Percentiles rank a stretch among this genome's conserved stretches.
Evolutionary conservation across 2,888 invertebrate genomes (phyloP).

Genomic region (Drosophila mulleri): DNA sequence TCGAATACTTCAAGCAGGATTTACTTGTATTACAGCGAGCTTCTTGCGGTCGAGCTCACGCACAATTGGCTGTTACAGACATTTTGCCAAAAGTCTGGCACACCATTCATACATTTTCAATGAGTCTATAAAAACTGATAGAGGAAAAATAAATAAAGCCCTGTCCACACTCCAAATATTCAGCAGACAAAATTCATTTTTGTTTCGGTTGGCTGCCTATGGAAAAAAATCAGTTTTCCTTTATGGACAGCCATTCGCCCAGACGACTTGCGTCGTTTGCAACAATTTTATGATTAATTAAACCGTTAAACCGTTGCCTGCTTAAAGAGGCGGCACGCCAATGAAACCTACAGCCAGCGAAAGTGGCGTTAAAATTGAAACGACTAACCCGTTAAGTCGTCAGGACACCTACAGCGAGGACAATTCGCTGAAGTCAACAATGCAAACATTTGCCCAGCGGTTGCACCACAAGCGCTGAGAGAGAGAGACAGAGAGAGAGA

Average conservation of each 20-base stretch:
- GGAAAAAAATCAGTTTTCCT: slow-evolving; percentile 9
- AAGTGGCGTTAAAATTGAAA: slow-evolving; percentile 28
- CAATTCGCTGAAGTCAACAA: slow-evolving; percentile 43
- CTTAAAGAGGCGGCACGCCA: slow-evolving; percentile 35
- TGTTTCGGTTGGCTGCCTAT: slow-evolving; percentile 11
- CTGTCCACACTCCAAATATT: slow-evolving; percentile 43
- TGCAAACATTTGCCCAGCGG: slow-evolving; percentile 56
- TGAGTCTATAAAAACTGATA: background rate
- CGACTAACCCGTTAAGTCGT: slow-evolving; percentile 10
- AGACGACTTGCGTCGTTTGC: slow-evolving; percentile 59
- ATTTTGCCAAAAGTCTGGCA: background rate
- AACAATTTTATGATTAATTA: slow-evolving; percentile 75
- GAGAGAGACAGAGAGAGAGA: background rate
- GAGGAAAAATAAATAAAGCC: slow-evolving; percentile 9
- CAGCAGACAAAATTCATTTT: slow-evolving; percentile 16
- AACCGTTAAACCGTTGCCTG: slow-evolving; percentile 48
- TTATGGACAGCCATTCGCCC: slow-evolving; percentile 20
- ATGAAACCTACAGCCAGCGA: slow-evolving; percentile 40
- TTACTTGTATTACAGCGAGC: no score
- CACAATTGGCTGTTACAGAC: background rate
- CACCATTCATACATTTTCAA: background rate
- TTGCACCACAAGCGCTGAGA: background rate
- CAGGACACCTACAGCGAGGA: slow-evolving; percentile 22
- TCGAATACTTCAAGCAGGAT: background rate
- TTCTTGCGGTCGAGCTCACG: background rate